Evolutionary conservation across 1,140 invertebrate genomes (phyloP).

Genomic region (Pseudomyrmex cubaensis): DNA sequence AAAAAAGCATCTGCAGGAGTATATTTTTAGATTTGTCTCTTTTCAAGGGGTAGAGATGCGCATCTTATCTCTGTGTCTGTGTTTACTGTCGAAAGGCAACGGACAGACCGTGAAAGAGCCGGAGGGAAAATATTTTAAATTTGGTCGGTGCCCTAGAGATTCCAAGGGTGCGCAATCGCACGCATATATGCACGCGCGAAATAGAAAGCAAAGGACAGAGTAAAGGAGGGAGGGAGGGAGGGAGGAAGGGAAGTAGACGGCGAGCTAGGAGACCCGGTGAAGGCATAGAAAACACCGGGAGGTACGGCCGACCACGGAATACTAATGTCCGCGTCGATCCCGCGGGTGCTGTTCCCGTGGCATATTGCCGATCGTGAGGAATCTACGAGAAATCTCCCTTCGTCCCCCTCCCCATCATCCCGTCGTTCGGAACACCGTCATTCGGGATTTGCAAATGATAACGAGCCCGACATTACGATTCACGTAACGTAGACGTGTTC

Average conservation of each 20-base stretch:
- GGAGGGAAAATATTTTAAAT: constrained; percentile 70
- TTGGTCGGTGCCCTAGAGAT: constrained; percentile 48
- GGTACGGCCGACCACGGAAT: constrained; percentile 66
- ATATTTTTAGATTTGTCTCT: constrained; percentile 60
- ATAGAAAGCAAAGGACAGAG: not conserved
- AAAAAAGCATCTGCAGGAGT: not conserved
- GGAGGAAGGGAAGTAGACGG: constrained; percentile 1
- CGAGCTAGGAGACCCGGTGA: constrained; percentile 26
- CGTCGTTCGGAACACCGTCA: constrained; percentile 27
- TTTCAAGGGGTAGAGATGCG: constrained; percentile 35
- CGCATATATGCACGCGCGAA: not conserved
- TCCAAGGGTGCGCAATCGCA: constrained; percentile 35
- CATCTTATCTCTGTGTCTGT: constrained; percentile 53
- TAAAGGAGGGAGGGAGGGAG: too few relatives aligned
- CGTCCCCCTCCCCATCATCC: not conserved
- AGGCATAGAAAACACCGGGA: constrained; percentile 63
- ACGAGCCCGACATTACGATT: constrained; percentile 54
- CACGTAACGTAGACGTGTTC: constrained; percentile 33
- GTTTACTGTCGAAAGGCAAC: constrained; percentile 54
- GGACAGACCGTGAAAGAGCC: constrained; percentile 24
- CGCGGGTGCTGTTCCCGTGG: constrained; percentile 63
- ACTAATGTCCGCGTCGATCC: constrained; percentile 70
- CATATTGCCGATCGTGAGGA: constrained; percentile 68
- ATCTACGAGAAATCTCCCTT: constrained; percentile 20
- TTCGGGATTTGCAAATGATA: constrained; percentile 53